Conservation (phyloP, 2,113 vertebrate genomes). For the Egretta garzetta region DNA sequence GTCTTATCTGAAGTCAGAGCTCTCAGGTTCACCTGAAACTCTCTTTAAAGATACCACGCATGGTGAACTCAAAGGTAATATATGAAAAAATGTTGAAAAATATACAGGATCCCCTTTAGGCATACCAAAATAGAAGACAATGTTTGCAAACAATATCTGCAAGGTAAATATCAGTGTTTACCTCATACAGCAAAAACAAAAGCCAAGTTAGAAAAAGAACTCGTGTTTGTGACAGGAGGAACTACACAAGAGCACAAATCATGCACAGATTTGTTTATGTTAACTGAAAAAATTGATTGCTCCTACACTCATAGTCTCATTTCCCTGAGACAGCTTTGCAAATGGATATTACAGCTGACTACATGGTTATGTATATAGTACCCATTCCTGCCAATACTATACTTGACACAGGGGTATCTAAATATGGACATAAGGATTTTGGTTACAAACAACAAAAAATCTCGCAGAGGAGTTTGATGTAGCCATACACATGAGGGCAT, state of each 20-base stretch:
- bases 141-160: not conserved
- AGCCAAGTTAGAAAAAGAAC: not conserved
- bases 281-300: not conserved
- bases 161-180: not conserved
- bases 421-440: not conserved
- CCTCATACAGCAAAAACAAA: not conserved
- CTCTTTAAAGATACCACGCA: not conserved
- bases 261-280: constrained; percentile 15
- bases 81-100: not conserved
- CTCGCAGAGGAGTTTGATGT: not conserved
- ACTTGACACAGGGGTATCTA: not conserved
- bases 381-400: not conserved
- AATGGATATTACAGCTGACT: not conserved
- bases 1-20: not conserved
- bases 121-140: not conserved
- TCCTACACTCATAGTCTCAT: not conserved
- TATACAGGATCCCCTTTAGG: not conserved
- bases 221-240: not conserved
- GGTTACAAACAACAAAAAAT: not conserved
- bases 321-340: not conserved
- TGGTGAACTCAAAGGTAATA: not conserved
- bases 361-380: not conserved
- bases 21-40: not conserved
- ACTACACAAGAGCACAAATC: not conserved
- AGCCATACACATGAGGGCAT: not conserved